These are phyloP conservation scores for Drosophila longiperda DNA, from an alignment of 2,888 invertebrate species.

Conservation along the genomic window DNA sequence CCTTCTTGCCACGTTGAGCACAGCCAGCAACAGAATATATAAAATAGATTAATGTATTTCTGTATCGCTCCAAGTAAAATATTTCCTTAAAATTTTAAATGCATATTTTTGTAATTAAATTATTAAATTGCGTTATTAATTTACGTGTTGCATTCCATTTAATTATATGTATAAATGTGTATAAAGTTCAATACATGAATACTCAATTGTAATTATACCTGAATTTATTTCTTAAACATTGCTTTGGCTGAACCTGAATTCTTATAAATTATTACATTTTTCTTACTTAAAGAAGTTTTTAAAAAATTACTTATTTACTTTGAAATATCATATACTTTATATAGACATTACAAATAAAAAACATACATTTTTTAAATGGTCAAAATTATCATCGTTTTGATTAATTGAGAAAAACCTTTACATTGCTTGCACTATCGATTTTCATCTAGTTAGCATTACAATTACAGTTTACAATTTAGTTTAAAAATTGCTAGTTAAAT, in stretches of 20 bases:
- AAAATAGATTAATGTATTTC: background rate
- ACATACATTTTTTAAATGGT: background rate
- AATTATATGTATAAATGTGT: background rate
- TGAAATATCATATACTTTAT: background rate
- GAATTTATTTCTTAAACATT: background rate
- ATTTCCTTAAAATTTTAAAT: background rate
- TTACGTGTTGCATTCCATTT: background rate
- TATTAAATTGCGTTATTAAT: background rate
- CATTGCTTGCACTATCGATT: too few species aligned
- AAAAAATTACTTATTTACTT: too few species aligned
- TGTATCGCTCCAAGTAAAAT: background rate
- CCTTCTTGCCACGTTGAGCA: background rate
- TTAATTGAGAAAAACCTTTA: background rate
- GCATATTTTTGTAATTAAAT: background rate
- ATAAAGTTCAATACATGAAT: background rate
- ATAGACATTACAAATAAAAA: background rate
- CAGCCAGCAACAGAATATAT: background rate
- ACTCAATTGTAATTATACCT: background rate
- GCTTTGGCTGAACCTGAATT: background rate
- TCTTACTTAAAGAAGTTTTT: too few species aligned
- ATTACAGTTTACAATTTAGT: background rate
- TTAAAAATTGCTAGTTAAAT: background rate
- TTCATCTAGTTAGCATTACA: background rate
- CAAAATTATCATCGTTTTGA: background rate
- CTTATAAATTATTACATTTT: background rate